A percentile compares a stretch with the other conserved stretches of the same genome.
phyloP scores from a whole-genome alignment of 2,113 vertebrate genomes.

The Erinaceus europaeus region DNA sequence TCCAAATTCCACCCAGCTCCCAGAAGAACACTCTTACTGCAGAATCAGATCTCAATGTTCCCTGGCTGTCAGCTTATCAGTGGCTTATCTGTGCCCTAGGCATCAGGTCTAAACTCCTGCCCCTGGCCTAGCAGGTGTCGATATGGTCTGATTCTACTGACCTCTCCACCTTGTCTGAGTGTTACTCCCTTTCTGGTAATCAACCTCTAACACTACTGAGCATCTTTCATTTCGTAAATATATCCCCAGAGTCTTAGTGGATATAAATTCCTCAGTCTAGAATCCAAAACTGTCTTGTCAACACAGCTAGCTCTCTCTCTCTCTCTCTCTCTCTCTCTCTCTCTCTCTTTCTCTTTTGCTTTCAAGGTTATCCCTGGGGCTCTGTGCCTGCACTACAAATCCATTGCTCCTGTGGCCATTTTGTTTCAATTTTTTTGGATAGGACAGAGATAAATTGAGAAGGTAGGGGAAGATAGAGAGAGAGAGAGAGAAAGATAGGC shows the following conservation, averaged over 20 bases:
- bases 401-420: too few relatives aligned
- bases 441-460: too few relatives aligned
- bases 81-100: slow-evolving; percentile 56
- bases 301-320: too few relatives aligned
- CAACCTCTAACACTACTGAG: neutral
- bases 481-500: too few relatives aligned
- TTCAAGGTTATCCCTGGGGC: too few relatives aligned
- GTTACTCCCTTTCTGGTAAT: neutral
- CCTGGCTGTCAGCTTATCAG: slow-evolving; percentile 59
- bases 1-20: neutral
- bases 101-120: slow-evolving; percentile 62
- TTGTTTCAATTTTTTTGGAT: too few relatives aligned
- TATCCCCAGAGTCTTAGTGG: neutral
- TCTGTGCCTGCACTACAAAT: too few relatives aligned
- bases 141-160: neutral
- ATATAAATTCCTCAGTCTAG: too few relatives aligned
- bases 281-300: too few relatives aligned
- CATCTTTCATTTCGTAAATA: neutral
- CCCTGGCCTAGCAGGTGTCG: neutral
- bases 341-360: too few relatives aligned
- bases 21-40: slow-evolving; percentile 28
- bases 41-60: slow-evolving; percentile 43
- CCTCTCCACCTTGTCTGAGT: neutral
- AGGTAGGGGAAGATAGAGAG: too few relatives aligned
- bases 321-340: too few relatives aligned